A percentile compares a stretch with the other conserved stretches of the same genome.
Evolutionary conservation across 2,888 invertebrate genomes (phyloP).

Genomic region (Aleiodes alternator): DNA sequence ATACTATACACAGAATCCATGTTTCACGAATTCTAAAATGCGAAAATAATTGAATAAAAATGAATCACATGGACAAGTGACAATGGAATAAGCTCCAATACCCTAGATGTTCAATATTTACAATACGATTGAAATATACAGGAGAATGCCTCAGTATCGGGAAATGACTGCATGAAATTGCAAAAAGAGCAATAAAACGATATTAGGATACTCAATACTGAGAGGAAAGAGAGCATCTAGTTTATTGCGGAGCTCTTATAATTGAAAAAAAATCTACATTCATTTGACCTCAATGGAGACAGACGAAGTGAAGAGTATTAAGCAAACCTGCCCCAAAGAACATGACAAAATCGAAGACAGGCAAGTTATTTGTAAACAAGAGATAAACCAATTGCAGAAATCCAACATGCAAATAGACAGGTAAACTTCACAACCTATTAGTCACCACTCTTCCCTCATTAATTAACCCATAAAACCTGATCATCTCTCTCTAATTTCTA

Average conservation of each 20-base stretch:
- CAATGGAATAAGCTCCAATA: conserved; percentile 6
- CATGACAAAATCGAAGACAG: neutral
- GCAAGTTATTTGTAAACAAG: neutral
- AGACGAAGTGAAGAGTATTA: neutral
- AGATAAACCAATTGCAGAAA: conserved; percentile 5
- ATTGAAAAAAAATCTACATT: neutral
- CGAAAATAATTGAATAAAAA: conserved; percentile 11
- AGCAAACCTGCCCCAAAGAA: neutral
- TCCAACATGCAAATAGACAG: neutral
- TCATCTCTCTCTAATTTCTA: too few species aligned
- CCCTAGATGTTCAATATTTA: neutral
- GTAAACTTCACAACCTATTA: neutral
- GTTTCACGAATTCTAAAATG: conserved; percentile 1
- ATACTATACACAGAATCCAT: neutral
- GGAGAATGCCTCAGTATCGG: neutral
- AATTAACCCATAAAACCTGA: too few species aligned
- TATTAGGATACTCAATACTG: neutral
- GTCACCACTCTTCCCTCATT: neutral
- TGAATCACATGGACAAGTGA: conserved; percentile 8
- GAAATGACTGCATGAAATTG: neutral
- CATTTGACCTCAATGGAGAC: neutral
- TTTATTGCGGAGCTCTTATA: neutral
- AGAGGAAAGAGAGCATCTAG: neutral
- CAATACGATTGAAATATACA: conserved; percentile 1
- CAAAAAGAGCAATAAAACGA: neutral